These are phyloP conservation scores for Poecile atricapillus DNA, from an alignment of 2,113 vertebrate species.

Conservation along the genomic window DNA sequence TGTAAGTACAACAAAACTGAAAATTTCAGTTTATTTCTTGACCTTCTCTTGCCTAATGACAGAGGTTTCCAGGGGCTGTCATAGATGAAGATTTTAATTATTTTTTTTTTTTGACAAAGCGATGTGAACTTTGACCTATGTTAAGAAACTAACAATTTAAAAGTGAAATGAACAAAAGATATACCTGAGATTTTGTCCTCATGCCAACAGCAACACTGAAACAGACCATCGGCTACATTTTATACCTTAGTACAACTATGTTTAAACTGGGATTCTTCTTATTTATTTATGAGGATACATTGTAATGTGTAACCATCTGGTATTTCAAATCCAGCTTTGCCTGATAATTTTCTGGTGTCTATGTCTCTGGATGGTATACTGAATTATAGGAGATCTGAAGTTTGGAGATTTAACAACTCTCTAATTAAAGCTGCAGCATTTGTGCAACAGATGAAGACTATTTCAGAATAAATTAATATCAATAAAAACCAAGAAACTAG, in stretches of 20 bases:
- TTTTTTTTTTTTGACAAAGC: not conserved
- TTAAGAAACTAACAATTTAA: not conserved
- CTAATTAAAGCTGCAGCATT: constrained; percentile 72
- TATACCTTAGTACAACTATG: constrained; percentile 5
- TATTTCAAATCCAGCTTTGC: constrained; percentile 54
- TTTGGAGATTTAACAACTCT: constrained; percentile 71
- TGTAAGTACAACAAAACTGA: too few relatives aligned
- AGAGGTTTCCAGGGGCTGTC: not conserved
- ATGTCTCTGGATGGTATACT: constrained; percentile 58
- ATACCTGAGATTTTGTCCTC: not conserved
- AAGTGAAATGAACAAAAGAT: not conserved
- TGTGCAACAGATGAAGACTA: constrained; percentile 73
- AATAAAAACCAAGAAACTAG: constrained; percentile 70
- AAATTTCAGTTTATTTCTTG: not conserved
- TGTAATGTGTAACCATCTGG: constrained; percentile 58
- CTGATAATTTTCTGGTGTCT: constrained; percentile 61
- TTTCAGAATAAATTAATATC: constrained; percentile 78
- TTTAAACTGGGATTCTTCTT: constrained; percentile 18
- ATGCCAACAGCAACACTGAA: not conserved
- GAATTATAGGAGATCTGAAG: constrained; percentile 71
- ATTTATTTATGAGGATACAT: constrained; percentile 44
- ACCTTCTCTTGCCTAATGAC: not conserved
- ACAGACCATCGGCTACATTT: not conserved
- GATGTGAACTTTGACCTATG: not conserved
- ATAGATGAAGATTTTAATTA: not conserved